phyloP scores from a whole-genome alignment of 1,140 invertebrate species.

The Gonatopus flavifemur region DNA sequence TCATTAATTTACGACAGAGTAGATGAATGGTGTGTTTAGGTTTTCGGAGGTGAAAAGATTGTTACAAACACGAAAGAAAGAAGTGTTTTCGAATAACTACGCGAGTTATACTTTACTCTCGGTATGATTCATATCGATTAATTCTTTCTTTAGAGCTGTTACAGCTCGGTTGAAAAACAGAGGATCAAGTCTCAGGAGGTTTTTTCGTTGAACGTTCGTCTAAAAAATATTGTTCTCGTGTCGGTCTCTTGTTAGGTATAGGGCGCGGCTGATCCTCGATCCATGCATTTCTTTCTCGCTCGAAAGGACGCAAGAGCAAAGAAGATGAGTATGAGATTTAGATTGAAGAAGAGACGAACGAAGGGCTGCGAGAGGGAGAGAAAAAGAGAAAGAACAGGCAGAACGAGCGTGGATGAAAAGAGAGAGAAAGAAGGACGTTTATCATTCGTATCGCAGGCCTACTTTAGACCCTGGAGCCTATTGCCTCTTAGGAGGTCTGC shows the following conservation, averaged over 20 bases:
- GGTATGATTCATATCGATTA: no score
- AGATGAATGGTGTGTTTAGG: no score
- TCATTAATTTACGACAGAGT: no score
- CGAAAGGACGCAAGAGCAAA: conserved; percentile 4
- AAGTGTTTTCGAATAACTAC: no score
- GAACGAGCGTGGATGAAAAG: not conserved
- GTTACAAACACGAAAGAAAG: no score
- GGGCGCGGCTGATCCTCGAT: conserved; percentile 27
- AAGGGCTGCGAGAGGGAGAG: not conserved
- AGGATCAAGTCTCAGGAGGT: no score
- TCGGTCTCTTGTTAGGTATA: conserved; percentile 8
- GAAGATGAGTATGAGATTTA: conserved; percentile 1
- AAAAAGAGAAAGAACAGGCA: not conserved
- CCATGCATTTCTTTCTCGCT: conserved; percentile 7
- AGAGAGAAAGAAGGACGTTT: conserved; percentile 21
- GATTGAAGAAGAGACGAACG: conserved; percentile 5
- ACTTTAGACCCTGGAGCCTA: conserved; percentile 27
- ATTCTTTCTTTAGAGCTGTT: no score
- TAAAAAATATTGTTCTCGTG: conserved; percentile 10
- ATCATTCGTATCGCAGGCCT: conserved; percentile 35
- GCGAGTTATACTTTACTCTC: no score
- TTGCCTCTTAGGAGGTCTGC: conserved; percentile 24
- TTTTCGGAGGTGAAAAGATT: no score
- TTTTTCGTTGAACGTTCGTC: not conserved
- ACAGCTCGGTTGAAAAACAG: no score